phyloP scores from a whole-genome alignment of 2,888 invertebrate species.

The Caenorhabditis sinica region DNA sequence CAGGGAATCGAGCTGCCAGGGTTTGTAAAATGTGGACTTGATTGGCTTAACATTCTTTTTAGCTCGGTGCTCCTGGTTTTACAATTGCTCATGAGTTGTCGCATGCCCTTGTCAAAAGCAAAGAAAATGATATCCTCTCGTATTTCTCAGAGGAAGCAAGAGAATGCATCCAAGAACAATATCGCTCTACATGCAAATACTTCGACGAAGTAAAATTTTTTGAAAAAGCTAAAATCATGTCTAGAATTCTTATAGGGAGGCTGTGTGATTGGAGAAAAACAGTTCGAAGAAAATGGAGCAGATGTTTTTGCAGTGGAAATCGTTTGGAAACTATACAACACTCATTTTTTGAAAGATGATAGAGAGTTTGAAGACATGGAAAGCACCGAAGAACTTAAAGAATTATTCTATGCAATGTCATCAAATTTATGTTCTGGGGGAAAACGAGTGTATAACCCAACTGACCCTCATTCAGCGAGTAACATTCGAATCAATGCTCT shows the following conservation, averaged over 20 bases:
- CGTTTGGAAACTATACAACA: not conserved
- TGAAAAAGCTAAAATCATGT: no score
- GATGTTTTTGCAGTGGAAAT: conserved; percentile 18
- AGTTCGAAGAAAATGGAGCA: conserved; percentile 31
- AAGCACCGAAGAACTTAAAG: not conserved
- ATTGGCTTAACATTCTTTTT: not conserved
- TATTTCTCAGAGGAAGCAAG: conserved; percentile 17
- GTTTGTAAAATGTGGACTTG: not conserved
- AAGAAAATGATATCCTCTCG: not conserved
- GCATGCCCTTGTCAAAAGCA: conserved; percentile 5
- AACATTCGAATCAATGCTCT: conserved; percentile 27
- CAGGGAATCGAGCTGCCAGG: not conserved
- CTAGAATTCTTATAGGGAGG: not conserved
- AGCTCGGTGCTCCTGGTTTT: conserved; percentile 11
- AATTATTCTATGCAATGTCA: not conserved
- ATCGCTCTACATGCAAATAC: not conserved
- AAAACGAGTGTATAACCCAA: not conserved
- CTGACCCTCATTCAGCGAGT: not conserved
- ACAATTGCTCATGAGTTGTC: conserved; percentile 21
- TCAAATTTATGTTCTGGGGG: not conserved
- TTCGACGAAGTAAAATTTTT: conserved; percentile 11
- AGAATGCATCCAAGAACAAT: conserved; percentile 24
- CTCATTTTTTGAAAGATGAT: not conserved
- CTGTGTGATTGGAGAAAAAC: not conserved
- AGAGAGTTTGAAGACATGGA: not conserved